phyloP scores from a whole-genome alignment of 2,113 vertebrate species.

The Balaenoptera acutorostrata region DNA sequence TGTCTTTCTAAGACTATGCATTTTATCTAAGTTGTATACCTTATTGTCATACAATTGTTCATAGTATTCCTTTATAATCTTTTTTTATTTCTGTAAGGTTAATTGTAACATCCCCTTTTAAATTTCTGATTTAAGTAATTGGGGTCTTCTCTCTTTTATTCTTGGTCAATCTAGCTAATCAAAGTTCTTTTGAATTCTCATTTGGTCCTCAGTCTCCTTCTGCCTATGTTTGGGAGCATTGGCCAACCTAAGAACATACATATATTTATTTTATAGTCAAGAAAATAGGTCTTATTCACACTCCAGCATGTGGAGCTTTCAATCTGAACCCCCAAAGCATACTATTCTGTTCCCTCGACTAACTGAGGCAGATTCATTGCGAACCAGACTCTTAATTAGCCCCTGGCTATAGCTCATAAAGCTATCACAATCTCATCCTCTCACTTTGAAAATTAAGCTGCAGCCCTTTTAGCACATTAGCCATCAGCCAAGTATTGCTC shows the following conservation, averaged over 20 bases:
- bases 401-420: background rate
- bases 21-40: conserved; percentile 12
- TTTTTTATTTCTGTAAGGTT: conserved; percentile 17
- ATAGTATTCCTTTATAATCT: background rate
- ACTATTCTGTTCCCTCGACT: background rate
- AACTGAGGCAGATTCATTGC: conserved; percentile 18
- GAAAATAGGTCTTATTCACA: background rate
- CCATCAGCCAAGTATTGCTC: background rate
- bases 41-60: background rate
- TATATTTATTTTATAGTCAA: conserved; percentile 15
- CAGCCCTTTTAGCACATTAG: background rate
- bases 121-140: conserved; percentile 29
- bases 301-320: background rate
- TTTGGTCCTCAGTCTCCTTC: conserved; percentile 16
- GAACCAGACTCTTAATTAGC: background rate
- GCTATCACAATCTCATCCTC: background rate
- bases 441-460: conserved; percentile 15
- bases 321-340: background rate
- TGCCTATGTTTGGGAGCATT: background rate
- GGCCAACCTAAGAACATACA: background rate
- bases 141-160: conserved; percentile 15
- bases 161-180: background rate
- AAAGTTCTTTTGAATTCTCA: background rate
- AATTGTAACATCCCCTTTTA: background rate
- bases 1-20: conserved; percentile 35